Evolutionary conservation across 2,113 vertebrate genomes (phyloP), one percentile per base, ranked within the genome.

Genomic region (Nannobrachium achirus): DNA sequence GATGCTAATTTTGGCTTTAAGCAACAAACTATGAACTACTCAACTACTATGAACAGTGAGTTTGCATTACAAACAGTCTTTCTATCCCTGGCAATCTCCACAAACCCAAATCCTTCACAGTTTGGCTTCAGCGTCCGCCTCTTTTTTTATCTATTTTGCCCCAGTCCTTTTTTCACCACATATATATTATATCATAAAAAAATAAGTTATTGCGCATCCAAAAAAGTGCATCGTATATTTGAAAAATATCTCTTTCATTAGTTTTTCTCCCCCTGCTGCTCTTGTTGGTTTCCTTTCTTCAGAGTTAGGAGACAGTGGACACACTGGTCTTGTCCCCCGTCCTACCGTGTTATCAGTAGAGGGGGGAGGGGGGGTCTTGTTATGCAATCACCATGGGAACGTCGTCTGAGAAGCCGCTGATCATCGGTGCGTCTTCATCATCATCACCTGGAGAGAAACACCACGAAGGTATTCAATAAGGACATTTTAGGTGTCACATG

Each of bases 331-430:
- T 19, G 39, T 57, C 16, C 60, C 60, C 49, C 45, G 1, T 50
- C 19, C n/a, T 16, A 57, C 68, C 6, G 49, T 20, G 25, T 61
- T 49, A 9, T 66, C 52, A 58, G 76, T 51, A 10, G 58, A 56
- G 16, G 61, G 56, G 52, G 33, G 25, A 5, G 25, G 25, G 25
- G 40, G 41, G 39, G 48, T 73, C 14, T 39, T 41, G 89, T 96
- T 95, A 99, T 10, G 98, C 98, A 66, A 99, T 97, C 78, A 99
- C 97, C 96, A 99, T 98, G 74, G 98, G 98, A 65, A 99, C 98
- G 0, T 99, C 98, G 1, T 99, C 98, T 66, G 98, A 98, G 86
- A 99, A 99, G 81, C 98, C 98, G 56, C 95, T 96, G 89, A 99
- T 99, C 97, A 99, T 97, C 0, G 98, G 97, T 10, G 94, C 95